Evolutionary conservation across 2,797 vertebrate genomes (phyloP).

Genomic region (Sebastes itinus): DNA sequence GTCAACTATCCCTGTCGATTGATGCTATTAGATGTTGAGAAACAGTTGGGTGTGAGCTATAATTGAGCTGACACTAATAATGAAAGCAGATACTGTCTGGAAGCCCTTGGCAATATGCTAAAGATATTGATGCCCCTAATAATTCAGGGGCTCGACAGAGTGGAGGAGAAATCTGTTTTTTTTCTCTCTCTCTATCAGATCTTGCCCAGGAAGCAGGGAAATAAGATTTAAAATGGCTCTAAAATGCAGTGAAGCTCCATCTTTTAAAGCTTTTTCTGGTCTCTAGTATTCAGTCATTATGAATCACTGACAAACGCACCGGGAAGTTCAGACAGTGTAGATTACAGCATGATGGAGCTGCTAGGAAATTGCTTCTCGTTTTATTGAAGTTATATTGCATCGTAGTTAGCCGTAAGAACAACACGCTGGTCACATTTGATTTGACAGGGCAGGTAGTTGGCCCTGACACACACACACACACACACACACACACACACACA

Average conservation of each 20-base stretch:
- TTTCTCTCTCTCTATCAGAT: slow-evolving; percentile 52
- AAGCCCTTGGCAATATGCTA: slow-evolving; percentile 93
- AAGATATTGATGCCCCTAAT: slow-evolving; percentile 99
- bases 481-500: slow-evolving; percentile 35
- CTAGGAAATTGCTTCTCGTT: slow-evolving; percentile 25
- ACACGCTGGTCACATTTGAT: slow-evolving; percentile 36
- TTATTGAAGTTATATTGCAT: slow-evolving; percentile 37
- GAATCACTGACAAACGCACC: slow-evolving; percentile 55
- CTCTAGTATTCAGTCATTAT: slow-evolving; percentile 53
- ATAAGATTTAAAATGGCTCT: slow-evolving; percentile 76
- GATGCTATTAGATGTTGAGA: slow-evolving; percentile 98
- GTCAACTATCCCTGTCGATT: slow-evolving; percentile 94
- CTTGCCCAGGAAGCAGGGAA: slow-evolving; percentile 71
- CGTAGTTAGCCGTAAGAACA: slow-evolving; percentile 35
- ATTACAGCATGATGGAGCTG: slow-evolving; percentile 47
- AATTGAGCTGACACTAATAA: slow-evolving; percentile 99
- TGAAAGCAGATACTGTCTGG: slow-evolving; percentile 95
- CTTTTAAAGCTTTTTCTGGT: slow-evolving; percentile 58
- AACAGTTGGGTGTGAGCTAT: slow-evolving; percentile 99
- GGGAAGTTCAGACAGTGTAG: slow-evolving; percentile 28
- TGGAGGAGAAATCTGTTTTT: slow-evolving; percentile 65
- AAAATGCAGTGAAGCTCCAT: slow-evolving; percentile 67
- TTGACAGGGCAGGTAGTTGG: slow-evolving; percentile 40
- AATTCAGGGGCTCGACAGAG: slow-evolving; percentile 87
- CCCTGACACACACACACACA: background rate